Conservation (phyloP, 1,140 invertebrate genomes). For the Drosophila trapezifrons region DNA sequence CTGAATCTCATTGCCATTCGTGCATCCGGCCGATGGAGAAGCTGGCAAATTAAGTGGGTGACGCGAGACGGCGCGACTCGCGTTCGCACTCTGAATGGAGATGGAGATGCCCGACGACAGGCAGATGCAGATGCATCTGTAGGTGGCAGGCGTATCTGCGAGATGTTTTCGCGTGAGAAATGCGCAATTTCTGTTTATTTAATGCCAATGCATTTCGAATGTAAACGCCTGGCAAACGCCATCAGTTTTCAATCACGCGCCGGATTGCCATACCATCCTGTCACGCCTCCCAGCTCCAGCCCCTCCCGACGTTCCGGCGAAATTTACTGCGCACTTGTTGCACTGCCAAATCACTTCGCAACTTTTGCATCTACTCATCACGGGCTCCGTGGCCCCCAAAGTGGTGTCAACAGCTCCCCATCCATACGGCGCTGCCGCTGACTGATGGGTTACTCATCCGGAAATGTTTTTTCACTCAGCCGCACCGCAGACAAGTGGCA, state of each 20-base stretch:
- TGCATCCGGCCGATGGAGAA: conserved; percentile 55
- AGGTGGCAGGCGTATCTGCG: conserved; percentile 34
- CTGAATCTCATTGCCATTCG: conserved; percentile 54
- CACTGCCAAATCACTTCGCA: conserved; percentile 74
- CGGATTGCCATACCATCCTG: conserved; percentile 52
- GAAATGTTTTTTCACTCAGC: conserved; percentile 71
- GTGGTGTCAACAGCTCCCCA: conserved; percentile 75
- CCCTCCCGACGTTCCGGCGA: conserved; percentile 1
- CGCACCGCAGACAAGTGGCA: conserved; percentile 41
- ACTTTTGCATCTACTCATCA: conserved; percentile 74
- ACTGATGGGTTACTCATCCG: conserved; percentile 81
- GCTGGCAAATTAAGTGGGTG: conserved; percentile 74
- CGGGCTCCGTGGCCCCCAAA: conserved; percentile 67
- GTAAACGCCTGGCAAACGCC: conserved; percentile 59
- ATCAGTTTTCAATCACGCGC: conserved; percentile 78
- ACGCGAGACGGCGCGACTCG: conserved; percentile 40
- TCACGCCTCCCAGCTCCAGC: conserved; percentile 16
- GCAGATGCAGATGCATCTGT: conserved; percentile 32
- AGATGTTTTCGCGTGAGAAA: conserved; percentile 74
- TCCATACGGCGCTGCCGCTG: conserved; percentile 40
- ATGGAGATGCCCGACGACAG: conserved; percentile 32
- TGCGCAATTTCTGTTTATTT: conserved; percentile 79
- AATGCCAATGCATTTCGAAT: conserved; percentile 76
- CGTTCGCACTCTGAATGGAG: conserved; percentile 40
- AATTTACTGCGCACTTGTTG: conserved; percentile 76